Evolutionary conservation across 2,113 vertebrate species (phyloP).

Genomic region (Buteo buteo): DNA sequence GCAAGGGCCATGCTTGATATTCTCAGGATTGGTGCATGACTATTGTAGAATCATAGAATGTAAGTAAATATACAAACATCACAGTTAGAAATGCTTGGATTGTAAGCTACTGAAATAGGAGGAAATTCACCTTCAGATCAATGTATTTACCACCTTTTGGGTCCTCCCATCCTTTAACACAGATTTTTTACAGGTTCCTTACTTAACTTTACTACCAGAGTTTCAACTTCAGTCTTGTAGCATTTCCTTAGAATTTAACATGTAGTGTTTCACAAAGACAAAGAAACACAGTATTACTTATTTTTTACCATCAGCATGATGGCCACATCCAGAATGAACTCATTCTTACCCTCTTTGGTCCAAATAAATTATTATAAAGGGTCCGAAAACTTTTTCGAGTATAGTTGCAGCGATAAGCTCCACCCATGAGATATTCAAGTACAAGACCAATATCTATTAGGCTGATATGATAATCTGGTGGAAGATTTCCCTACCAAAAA

Average conservation of each 20-base stretch:
- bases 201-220: neutral
- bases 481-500: slow-evolving; percentile 88
- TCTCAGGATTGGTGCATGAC: neutral
- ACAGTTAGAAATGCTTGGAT: neutral
- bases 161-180: neutral
- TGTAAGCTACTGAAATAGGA: neutral
- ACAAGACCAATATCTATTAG: slow-evolving; percentile 97
- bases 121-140: neutral
- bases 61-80: neutral
- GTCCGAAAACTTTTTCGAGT: slow-evolving; percentile 94
- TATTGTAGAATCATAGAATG: neutral
- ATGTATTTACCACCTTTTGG: neutral
- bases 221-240: neutral
- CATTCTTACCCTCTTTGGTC: slow-evolving; percentile 89
- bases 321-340: neutral
- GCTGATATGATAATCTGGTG: slow-evolving; percentile 97
- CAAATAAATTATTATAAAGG: slow-evolving; percentile 96
- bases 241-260: neutral
- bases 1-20: neutral
- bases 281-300: neutral
- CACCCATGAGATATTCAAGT: slow-evolving; percentile 96
- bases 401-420: slow-evolving; percentile 96
- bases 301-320: neutral
- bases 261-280: neutral
- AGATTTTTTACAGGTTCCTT: neutral